Evolutionary conservation across 2,113 vertebrate species (phyloP), one percentile per base, ranked within the genome.

Genomic region (Pipra filicauda): DNA sequence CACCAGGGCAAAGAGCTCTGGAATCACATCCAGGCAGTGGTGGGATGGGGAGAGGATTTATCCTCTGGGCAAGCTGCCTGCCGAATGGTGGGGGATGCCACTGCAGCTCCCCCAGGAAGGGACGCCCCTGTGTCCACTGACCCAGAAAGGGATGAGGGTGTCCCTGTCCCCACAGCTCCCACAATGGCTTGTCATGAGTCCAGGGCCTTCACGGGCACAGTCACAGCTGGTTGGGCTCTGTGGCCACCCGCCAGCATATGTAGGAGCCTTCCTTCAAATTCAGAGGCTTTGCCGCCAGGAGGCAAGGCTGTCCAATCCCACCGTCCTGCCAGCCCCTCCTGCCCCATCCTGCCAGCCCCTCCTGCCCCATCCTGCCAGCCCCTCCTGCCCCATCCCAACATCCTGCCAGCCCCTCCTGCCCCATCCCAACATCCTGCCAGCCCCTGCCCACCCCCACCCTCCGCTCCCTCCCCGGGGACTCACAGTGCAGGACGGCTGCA

Each of bases 401-500:
- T 57, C 74, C 52, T 49, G 46, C 39, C 57, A 72, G 51, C 19
- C 15, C 39, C 74, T 78, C 31, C 46, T 18, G 16, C 30, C 21
- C 22, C 44, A 26, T 39, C 71, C 54, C 5, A 1, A 8, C 6
- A 15, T 13, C 30, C 48, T 65, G 19, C 18, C 46, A 67, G 48
- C 24, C 28, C 37, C n/a, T 37, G 41, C 33, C 41, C 33, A 69
- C 7, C 26, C 44, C 6, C 0, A 2, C 30, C 15, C 24, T 46
- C 73, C 49, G 51, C 12, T 30, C 37, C 54, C 35, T 67, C 8
- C 19, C 65, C 0, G 0, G 5, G 43, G 35, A 98, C 99, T 99
- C 96, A 99, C 99, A 12, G 97, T 98, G 97, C 99, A 99, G 37
- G 98, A 98, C 0, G 99, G 98, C 97, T 99, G 99, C 99, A 99